Conservation (phyloP, 2,113 vertebrate genomes). For the Rhabdornis inornatus region DNA sequence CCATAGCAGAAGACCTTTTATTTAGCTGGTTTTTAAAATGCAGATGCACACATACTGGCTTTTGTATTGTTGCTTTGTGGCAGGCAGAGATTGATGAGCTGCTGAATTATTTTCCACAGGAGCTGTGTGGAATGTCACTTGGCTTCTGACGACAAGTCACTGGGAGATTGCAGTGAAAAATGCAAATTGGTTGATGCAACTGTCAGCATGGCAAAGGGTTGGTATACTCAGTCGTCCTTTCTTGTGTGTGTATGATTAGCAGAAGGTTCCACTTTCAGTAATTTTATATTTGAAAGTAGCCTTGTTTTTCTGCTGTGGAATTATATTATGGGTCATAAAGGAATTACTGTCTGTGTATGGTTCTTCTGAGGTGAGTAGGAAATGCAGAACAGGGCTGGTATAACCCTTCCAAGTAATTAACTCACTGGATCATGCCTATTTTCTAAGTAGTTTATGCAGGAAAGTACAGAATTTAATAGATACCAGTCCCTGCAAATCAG, state of each 20-base stretch:
- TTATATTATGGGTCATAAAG: background rate
- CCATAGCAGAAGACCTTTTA: constrained; percentile 25
- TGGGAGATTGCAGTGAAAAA: constrained; percentile 78
- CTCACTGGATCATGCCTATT: background rate
- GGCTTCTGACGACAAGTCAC: constrained; percentile 69
- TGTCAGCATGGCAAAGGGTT: constrained; percentile 82
- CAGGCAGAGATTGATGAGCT: constrained; percentile 46
- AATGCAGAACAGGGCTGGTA: background rate
- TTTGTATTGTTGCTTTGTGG: constrained; percentile 3
- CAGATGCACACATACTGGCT: background rate
- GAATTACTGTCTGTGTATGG: background rate
- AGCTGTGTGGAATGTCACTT: constrained; percentile 92
- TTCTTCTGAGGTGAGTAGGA: background rate
- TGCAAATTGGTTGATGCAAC: constrained; percentile 81
- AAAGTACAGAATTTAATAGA: background rate
- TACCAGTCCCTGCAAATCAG: background rate
- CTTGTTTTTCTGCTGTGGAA: background rate
- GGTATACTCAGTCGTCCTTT: background rate
- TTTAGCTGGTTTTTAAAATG: constrained; percentile 41
- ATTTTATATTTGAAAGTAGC: constrained; percentile 14
- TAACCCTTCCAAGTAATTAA: background rate
- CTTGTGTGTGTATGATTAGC: background rate
- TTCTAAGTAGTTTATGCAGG: background rate
- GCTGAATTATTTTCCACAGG: constrained; percentile 75
- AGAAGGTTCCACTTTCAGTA: background rate